phyloP scores from a whole-genome alignment of 1,140 invertebrate genomes.

The Linepithema humile region DNA sequence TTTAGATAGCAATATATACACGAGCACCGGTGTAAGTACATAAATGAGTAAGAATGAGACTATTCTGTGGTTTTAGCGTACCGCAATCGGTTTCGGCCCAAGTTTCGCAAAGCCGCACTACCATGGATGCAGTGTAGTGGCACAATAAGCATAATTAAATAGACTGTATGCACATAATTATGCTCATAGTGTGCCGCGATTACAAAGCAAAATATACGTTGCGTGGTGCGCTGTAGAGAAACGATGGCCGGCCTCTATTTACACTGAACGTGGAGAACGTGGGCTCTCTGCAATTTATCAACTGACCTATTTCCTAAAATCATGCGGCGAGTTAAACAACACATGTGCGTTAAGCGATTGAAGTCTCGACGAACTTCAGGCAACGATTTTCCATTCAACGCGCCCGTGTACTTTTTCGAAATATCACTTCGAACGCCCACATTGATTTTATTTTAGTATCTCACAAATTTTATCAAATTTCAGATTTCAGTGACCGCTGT shows the following conservation, averaged over 20 bases:
- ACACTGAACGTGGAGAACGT: constrained; percentile 7
- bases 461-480: not conserved
- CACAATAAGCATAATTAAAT: constrained; percentile 68
- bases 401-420: not conserved
- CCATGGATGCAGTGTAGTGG: constrained; percentile 5
- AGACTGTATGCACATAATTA: constrained; percentile 66
- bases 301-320: constrained; percentile 69
- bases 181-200: constrained; percentile 51
- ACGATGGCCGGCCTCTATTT: constrained; percentile 3
- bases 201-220: constrained; percentile 67
- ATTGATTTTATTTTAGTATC: not conserved
- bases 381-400: constrained; percentile 1
- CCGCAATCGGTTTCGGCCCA: constrained; percentile 9
- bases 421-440: not conserved
- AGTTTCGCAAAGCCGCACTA: constrained; percentile 14
- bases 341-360: constrained; percentile 10
- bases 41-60: not conserved
- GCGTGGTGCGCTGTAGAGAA: constrained; percentile 22
- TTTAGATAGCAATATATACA: too few species aligned
- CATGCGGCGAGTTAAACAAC: constrained; percentile 44
- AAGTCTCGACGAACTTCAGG: not conserved
- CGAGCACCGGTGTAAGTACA: too few species aligned
- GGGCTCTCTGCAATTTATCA: constrained; percentile 64
- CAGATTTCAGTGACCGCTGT: not conserved
- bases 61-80: constrained; percentile 17